These are phyloP conservation scores for Cryptoprocta ferox DNA, from an alignment of 2,797 vertebrate genomes.

Conservation along the genomic window DNA sequence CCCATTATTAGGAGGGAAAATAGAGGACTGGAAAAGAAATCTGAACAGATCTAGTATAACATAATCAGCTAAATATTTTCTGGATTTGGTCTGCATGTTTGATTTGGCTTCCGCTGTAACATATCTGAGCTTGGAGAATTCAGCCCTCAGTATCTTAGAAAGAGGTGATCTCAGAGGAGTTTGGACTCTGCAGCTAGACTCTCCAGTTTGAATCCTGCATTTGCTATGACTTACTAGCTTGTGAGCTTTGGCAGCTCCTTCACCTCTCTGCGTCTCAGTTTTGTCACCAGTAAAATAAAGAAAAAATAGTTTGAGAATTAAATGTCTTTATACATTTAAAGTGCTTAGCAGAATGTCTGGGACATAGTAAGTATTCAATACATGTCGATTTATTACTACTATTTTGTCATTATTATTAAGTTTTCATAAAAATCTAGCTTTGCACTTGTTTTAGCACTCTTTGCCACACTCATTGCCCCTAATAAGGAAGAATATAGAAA, in stretches of 20 bases:
- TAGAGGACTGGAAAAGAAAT: background rate
- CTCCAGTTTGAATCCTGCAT: background rate
- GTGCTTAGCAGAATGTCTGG: background rate
- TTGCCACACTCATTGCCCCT: background rate
- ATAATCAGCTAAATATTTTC: background rate
- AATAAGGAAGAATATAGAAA: background rate
- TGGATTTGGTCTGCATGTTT: background rate
- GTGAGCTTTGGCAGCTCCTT: background rate
- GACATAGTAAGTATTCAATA: background rate
- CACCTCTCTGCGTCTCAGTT: background rate
- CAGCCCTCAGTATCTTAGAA: background rate
- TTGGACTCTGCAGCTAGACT: background rate
- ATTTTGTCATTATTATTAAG: background rate
- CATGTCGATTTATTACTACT: background rate
- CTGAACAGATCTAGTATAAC: background rate
- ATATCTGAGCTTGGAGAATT: background rate
- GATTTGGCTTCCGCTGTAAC: background rate
- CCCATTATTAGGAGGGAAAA: background rate
- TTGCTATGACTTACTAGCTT: background rate
- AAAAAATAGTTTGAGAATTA: constrained; percentile 20
- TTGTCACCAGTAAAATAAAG: background rate
- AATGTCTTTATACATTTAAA: background rate
- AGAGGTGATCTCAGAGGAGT: background rate
- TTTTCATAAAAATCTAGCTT: constrained; percentile 27
- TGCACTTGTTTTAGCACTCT: background rate